These are phyloP conservation scores for Choristoneura rosaceana DNA, from an alignment of 2,888 invertebrate genomes.

Conservation along the genomic window DNA sequence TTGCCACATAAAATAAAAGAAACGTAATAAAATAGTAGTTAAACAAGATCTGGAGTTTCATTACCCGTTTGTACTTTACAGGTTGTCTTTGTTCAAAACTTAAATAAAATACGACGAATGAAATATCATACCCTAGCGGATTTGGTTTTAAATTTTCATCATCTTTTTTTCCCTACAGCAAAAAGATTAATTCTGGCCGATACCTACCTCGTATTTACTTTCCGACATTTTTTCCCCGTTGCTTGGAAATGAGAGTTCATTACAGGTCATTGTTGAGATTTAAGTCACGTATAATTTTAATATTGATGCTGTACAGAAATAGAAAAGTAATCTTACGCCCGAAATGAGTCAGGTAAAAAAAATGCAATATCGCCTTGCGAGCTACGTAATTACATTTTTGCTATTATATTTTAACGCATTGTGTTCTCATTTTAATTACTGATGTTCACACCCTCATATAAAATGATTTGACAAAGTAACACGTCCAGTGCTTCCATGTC, in stretches of 20 bases:
- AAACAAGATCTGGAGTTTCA: background rate
- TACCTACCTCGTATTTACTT: constrained; percentile 27
- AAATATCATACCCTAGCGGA: background rate
- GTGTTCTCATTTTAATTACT: background rate
- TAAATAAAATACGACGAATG: constrained; percentile 4
- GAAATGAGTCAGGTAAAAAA: constrained; percentile 11
- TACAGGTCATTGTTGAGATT: constrained; percentile 30
- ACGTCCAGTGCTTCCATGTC: too few species aligned
- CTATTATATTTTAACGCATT: background rate
- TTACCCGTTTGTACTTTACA: background rate
- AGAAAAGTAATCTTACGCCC: constrained; percentile 30
- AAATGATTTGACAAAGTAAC: too few species aligned
- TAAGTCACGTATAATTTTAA: constrained; percentile 39
- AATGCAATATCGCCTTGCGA: background rate
- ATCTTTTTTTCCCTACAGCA: constrained; percentile 1
- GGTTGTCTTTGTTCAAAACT: constrained; percentile 1
- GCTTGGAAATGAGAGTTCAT: constrained; percentile 23
- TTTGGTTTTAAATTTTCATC: constrained; percentile 9
- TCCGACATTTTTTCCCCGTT: constrained; percentile 18
- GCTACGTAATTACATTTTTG: background rate
- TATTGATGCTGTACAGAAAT: constrained; percentile 26
- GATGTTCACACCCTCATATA: too few species aligned
- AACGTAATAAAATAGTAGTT: too few species aligned
- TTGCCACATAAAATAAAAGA: too few species aligned
- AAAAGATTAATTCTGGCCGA: constrained; percentile 19